phyloP scores from a whole-genome alignment of 37 sponge, comb jelly and placozoan genomes.

The Petrosia ficiformis region DNA sequence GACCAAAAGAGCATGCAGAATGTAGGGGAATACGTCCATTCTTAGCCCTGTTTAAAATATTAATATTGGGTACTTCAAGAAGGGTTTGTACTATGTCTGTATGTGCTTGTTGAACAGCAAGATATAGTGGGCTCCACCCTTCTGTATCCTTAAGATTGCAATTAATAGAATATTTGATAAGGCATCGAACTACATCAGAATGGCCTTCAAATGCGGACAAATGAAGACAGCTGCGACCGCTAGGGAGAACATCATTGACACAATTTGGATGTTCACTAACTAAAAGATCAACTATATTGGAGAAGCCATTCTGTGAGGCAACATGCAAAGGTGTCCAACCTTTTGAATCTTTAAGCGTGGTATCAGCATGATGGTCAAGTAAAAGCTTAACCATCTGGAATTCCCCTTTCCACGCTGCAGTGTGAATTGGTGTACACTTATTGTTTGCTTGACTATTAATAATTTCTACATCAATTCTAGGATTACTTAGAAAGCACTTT shows the following conservation, averaged over 20 bases:
- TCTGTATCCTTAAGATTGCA: constrained; percentile 60
- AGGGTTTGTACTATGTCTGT: constrained; percentile 38
- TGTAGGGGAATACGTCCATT: too few relatives aligned
- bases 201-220: constrained; percentile 80
- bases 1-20: constrained; percentile 42
- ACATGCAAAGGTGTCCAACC: too few relatives aligned
- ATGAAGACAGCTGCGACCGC: constrained; percentile 64
- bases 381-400: constrained; percentile 23
- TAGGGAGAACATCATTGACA: constrained; percentile 50
- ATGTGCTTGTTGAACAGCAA: constrained; percentile 73
- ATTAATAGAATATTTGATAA: constrained; percentile 37
- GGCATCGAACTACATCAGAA: constrained; percentile 36
- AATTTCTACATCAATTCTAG: too few relatives aligned
- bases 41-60: constrained; percentile 54
- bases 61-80: constrained; percentile 10
- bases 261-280: too few relatives aligned
- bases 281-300: constrained; percentile 39
- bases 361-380: constrained; percentile 31
- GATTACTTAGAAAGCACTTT: too few relatives aligned
- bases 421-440: constrained; percentile 74
- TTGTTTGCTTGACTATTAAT: constrained; percentile 54
- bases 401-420: constrained; percentile 65
- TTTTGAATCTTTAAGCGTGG: constrained; percentile 29
- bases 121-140: constrained; percentile 71
- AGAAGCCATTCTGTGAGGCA: constrained; percentile 67